A percentile compares a stretch with the other conserved stretches of the same genome.
Conservation (phyloP, 2,888 invertebrate species). For the Orthosia cruda region DNA sequence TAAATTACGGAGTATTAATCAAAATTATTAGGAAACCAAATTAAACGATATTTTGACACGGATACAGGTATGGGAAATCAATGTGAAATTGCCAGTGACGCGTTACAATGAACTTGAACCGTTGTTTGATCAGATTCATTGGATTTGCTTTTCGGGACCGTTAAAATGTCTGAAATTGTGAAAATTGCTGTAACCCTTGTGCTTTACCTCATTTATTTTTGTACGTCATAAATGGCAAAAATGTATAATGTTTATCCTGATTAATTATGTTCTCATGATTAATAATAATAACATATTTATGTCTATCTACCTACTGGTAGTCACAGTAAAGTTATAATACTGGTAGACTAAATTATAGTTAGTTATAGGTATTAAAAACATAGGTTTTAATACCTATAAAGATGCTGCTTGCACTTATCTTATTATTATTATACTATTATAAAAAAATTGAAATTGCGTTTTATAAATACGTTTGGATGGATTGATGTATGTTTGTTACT, state of each 20-base stretch:
- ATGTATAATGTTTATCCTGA: not conserved
- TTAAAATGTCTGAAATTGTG: not conserved
- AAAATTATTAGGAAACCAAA: conserved; percentile 35
- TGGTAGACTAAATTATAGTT: not conserved
- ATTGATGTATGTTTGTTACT: too few relatives aligned
- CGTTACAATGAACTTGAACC: conserved; percentile 13
- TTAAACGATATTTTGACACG: conserved; percentile 18
- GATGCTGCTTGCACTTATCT: not conserved
- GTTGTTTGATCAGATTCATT: conserved; percentile 13
- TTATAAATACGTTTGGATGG: too few relatives aligned
- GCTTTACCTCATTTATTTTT: not conserved
- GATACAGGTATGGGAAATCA: conserved; percentile 33
- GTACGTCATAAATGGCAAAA: not conserved
- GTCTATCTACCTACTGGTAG: not conserved
- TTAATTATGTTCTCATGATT: not conserved
- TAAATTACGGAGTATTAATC: conserved; percentile 54
- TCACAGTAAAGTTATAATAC: not conserved
- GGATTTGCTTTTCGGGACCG: not conserved
- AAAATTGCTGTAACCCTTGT: not conserved
- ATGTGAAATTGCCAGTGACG: conserved; percentile 18
- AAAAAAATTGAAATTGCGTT: too few relatives aligned
- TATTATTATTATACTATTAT: too few relatives aligned
- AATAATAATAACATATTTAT: not conserved
- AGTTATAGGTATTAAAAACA: too few relatives aligned
- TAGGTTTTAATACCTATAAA: not conserved